Conservation (phyloP, 2,797 vertebrate genomes). For the Serranus cabrilla region DNA sequence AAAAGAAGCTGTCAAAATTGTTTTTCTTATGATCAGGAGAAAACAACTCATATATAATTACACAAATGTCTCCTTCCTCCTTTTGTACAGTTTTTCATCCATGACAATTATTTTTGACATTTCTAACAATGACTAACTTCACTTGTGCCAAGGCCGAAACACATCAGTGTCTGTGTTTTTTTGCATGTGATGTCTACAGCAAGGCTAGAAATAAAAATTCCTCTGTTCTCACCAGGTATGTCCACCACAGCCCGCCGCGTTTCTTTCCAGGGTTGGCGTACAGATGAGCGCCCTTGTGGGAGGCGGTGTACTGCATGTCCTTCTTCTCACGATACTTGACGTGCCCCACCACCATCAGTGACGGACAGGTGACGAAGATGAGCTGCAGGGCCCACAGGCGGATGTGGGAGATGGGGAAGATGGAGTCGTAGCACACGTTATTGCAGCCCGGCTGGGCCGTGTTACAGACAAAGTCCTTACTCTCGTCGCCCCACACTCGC, state of each 20-base stretch:
- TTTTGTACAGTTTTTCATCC: not conserved
- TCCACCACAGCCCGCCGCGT: constrained; percentile 94
- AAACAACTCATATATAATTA: constrained; percentile 14
- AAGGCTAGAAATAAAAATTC: not conserved
- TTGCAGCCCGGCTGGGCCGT: constrained; percentile 92
- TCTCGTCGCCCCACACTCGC: constrained; percentile 91
- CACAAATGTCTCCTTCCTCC: not conserved
- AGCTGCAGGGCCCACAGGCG: constrained; percentile 98
- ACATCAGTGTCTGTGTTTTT: not conserved
- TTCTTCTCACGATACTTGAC: constrained; percentile 92
- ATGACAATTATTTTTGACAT: constrained; percentile 16
- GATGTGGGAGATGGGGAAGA: constrained; percentile 97
- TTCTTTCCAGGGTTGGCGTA: constrained; percentile 90
- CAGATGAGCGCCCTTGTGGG: constrained; percentile 57
- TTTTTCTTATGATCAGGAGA: not conserved
- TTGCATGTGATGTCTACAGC: not conserved
- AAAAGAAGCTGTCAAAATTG: constrained; percentile 3
- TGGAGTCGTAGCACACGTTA: constrained; percentile 91
- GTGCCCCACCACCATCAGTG: constrained; percentile 92
- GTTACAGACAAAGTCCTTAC: constrained; percentile 93
- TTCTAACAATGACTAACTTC: not conserved
- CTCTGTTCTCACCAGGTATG: constrained; percentile 85
- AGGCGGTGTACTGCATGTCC: constrained; percentile 68
- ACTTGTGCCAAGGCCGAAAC: not conserved
- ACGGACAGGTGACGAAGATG: constrained; percentile 96